A percentile compares a stretch with the other conserved stretches of the same genome.
These are phyloP conservation scores for Aegithalos caudatus DNA, from an alignment of 2,113 vertebrate genomes.

Conservation along the genomic window DNA sequence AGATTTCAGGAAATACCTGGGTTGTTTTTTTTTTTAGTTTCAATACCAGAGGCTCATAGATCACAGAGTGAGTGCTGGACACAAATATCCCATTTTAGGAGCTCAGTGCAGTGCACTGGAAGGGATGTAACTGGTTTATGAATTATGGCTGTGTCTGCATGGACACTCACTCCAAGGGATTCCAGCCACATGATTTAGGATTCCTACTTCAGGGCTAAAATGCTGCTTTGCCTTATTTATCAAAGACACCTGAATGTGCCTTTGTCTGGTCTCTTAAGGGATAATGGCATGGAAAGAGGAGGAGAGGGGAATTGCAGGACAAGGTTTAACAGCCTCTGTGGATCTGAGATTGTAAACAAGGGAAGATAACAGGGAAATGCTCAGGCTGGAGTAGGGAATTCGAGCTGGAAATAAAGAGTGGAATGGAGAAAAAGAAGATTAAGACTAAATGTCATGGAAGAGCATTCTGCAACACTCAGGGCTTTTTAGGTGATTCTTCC, in stretches of 20 bases:
- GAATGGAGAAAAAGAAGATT: conserved; percentile 1
- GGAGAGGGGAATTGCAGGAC: not conserved
- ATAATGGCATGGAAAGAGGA: not conserved
- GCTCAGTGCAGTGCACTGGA: not conserved
- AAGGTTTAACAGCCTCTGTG: not conserved
- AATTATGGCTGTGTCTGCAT: not conserved
- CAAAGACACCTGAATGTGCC: not conserved
- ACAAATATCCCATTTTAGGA: not conserved
- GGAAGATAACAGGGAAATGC: not conserved
- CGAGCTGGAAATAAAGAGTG: not conserved
- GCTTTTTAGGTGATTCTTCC: not conserved
- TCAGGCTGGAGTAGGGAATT: not conserved
- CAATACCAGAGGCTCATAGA: not conserved
- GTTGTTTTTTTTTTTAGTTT: not conserved
- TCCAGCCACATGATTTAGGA: not conserved
- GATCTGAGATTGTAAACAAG: not conserved
- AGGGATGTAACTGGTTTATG: not conserved
- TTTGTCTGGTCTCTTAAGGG: not conserved
- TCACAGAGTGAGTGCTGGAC: not conserved
- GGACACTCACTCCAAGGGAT: not conserved
- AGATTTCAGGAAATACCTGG: not conserved
- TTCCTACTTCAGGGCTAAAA: not conserved
- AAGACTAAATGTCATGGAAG: conserved; percentile 8
- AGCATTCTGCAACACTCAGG: not conserved
- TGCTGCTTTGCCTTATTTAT: not conserved